Conservation (phyloP, 2,888 invertebrate species). For the Creontiades dilutus region DNA sequence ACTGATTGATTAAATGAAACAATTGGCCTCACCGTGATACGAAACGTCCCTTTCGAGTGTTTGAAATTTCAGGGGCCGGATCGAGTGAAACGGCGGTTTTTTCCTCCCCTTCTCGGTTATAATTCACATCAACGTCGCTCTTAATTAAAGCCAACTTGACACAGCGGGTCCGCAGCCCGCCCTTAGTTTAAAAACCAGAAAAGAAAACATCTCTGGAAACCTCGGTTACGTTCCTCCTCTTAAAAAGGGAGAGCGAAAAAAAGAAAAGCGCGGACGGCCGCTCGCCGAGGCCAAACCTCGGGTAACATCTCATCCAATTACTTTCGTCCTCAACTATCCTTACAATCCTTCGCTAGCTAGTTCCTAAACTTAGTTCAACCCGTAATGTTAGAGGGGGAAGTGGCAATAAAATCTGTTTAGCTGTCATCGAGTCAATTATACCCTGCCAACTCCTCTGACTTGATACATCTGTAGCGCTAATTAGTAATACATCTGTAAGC, state of each 20-base stretch:
- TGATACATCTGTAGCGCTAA: too few species aligned
- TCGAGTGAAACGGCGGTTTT: not conserved
- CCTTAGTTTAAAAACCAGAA: not conserved
- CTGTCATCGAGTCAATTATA: not conserved
- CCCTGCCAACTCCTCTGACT: too few species aligned
- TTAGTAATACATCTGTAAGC: too few species aligned
- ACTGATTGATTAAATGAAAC: too few species aligned
- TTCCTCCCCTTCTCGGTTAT: not conserved
- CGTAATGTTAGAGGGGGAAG: not conserved
- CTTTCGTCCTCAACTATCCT: slow-evolving; percentile 17
- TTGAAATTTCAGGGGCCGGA: not conserved
- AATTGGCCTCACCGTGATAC: too few species aligned
- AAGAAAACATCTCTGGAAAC: not conserved
- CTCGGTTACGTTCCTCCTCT: not conserved
- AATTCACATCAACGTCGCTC: slow-evolving; percentile 2
- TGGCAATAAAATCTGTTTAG: not conserved
- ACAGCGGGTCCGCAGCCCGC: not conserved
- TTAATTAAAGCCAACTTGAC: slow-evolving; percentile 23
- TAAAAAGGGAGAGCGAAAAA: not conserved
- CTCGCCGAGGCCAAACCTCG: not conserved
- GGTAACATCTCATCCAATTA: slow-evolving; percentile 33
- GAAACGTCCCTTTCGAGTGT: too few species aligned
- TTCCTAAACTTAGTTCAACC: not conserved
- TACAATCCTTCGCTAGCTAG: slow-evolving; percentile 7
- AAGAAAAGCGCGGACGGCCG: not conserved